Base-by-base conservation (phyloP, 2,113 vertebrate species). In the Nannospalax galili region DNA sequence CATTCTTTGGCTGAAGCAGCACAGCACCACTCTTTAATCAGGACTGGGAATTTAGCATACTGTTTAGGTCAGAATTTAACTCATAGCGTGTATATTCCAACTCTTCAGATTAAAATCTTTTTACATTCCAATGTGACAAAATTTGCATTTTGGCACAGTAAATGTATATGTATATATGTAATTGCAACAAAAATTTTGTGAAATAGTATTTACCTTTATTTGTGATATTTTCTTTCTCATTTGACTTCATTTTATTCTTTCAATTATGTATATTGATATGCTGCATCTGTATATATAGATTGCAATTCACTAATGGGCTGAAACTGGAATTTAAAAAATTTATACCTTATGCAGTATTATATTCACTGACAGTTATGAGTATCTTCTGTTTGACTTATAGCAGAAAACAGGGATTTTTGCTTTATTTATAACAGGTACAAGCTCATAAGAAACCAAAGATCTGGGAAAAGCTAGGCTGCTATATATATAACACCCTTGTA, bases 321-420 rank as follows among this genome's bases (percentile, higher is more conserved):
- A 52, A 52, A 52, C 48, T 62, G 91, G 81, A 84, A 60, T 58
- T 48, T 92, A 12, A 73, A 16, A 73, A 93, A 96, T 92, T 30
- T 11, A 65, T 67, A 35, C 28, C 82, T 35, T 92, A n/a, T 84
- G 14, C 30, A 93, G 0, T 88, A 40, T 70, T 75, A 32, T 32
- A 3, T 69, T 91, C 84, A 81, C 7, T 91, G 81, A 91, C 90
- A 89, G 64, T 88, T 82, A 58, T 86, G 30, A 74, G 16, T 40
- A 87, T 82, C 40, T 92, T 28, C 32, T 91, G 7, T 85, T 42
- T 17, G 86, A 56, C 35, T 92, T 95, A 5, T 28, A 82, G 11
- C 92, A 52, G 28, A 69, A 92, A 92, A 82, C 3, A 87, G 48
- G 11, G 30, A 91, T 85, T 14, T 5, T 79, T 73, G 35, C 28